Evolutionary conservation across 2,113 vertebrate species (phyloP).

Genomic region (Pollimyrus isidori): DNA sequence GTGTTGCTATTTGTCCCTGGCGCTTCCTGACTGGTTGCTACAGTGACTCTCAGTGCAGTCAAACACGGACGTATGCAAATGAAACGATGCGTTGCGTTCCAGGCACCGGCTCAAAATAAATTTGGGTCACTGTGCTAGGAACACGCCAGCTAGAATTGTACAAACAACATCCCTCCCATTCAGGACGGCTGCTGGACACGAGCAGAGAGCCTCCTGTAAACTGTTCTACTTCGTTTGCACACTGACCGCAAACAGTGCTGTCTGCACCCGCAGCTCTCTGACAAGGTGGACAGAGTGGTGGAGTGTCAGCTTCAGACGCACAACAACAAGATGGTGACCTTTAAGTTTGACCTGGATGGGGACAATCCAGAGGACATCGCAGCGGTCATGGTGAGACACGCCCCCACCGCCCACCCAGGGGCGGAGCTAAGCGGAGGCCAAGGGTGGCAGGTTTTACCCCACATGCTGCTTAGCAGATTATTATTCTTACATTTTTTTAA

Average conservation of each 20-base stretch:
- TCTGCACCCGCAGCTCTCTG: slow-evolving; percentile 70
- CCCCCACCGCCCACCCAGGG: background rate
- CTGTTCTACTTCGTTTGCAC: background rate
- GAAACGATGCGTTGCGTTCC: background rate
- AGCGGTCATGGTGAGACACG: slow-evolving; percentile 77
- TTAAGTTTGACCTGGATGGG: slow-evolving; percentile 94
- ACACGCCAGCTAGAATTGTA: background rate
- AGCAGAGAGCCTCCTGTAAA: background rate
- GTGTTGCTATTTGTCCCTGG: background rate
- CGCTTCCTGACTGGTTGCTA: background rate
- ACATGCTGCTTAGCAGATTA: background rate
- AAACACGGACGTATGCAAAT: background rate
- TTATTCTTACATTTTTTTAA: background rate
- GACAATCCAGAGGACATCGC: slow-evolving; percentile 94
- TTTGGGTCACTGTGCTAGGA: background rate
- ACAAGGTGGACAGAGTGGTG: slow-evolving; percentile 89
- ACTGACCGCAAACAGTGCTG: background rate
- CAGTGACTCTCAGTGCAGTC: background rate
- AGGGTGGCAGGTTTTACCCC: background rate
- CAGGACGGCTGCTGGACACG: background rate
- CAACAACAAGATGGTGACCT: slow-evolving; percentile 99
- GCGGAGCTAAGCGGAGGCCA: background rate
- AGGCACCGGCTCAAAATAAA: background rate
- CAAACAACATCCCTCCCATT: background rate
- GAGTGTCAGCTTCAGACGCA: slow-evolving; percentile 97